phyloP scores from a whole-genome alignment of 2,888 invertebrate species.

The Pachymerium ferrugineum region DNA sequence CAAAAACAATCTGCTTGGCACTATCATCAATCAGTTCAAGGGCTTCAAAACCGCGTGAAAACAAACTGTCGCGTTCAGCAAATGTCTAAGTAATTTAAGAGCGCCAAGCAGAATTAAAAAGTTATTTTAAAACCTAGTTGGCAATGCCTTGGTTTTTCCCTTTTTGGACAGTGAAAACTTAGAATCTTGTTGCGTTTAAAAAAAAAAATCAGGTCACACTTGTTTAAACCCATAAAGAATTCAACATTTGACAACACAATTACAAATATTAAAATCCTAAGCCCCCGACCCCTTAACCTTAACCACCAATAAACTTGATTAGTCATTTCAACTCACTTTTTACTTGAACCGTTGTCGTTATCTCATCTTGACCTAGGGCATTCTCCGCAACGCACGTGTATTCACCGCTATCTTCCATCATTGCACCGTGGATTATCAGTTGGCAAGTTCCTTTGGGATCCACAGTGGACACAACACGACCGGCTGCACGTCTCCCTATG shows the following conservation, averaged over 20 bases:
- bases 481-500: constrained; percentile 49
- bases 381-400: constrained; percentile 73
- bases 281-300: neutral
- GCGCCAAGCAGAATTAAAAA: neutral
- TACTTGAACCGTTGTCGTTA: constrained; percentile 65
- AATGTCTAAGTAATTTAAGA: constrained; percentile 15
- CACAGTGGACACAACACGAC: constrained; percentile 61
- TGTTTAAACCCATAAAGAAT: neutral
- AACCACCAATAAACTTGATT: neutral
- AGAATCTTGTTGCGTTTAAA: no score
- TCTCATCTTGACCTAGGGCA: constrained; percentile 65
- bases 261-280: neutral
- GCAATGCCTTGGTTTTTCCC: neutral
- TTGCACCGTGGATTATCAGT: constrained; percentile 61
- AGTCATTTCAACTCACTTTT: constrained; percentile 50
- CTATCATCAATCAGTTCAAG: no score
- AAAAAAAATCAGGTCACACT: neutral
- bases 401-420: constrained; percentile 63
- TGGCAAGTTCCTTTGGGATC: constrained; percentile 69
- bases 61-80: constrained; percentile 9
- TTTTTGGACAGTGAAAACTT: constrained; percentile 9
- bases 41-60: neutral
- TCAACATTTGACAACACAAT: neutral
- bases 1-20: no score
- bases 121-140: constrained; percentile 19